Evolutionary conservation across 2,888 invertebrate genomes (phyloP).

Genomic region (Polydrusus pterygomalis): DNA sequence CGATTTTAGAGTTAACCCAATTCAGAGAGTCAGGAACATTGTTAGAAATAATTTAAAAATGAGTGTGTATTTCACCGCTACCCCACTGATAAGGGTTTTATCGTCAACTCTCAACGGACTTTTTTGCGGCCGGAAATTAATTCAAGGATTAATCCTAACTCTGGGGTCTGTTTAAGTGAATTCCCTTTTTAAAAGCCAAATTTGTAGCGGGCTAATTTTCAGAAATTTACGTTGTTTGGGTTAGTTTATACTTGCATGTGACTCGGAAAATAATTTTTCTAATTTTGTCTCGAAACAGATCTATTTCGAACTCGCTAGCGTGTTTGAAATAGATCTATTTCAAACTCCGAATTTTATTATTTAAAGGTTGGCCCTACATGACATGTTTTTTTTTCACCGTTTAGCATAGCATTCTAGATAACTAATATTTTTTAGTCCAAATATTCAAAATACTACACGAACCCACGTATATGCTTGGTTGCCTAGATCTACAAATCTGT

Average conservation of each 20-base stretch:
- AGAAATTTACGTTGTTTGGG: slow-evolving; percentile 17
- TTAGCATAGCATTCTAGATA: too few species aligned
- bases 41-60: slow-evolving; percentile 29
- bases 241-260: neutral
- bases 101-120: slow-evolving; percentile 39
- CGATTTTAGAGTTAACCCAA: slow-evolving; percentile 3
- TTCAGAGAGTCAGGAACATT: slow-evolving; percentile 10
- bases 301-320: too few species aligned
- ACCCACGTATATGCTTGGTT: too few species aligned
- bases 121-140: slow-evolving; percentile 51
- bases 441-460: too few species aligned
- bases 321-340: too few species aligned
- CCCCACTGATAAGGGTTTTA: slow-evolving; percentile 28
- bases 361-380: too few species aligned
- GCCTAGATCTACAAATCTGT: too few species aligned
- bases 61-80: slow-evolving; percentile 27
- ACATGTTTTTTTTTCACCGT: too few species aligned
- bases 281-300: too few species aligned
- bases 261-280: neutral
- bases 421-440: too few species aligned
- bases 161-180: slow-evolving; percentile 48
- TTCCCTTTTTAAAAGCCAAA: slow-evolving; percentile 46
- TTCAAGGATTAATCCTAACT: slow-evolving; percentile 48
- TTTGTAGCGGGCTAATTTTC: slow-evolving; percentile 28
- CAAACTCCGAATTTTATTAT: too few species aligned